phyloP scores from a whole-genome alignment of 1,140 invertebrate genomes.

The Galleria mellonella region DNA sequence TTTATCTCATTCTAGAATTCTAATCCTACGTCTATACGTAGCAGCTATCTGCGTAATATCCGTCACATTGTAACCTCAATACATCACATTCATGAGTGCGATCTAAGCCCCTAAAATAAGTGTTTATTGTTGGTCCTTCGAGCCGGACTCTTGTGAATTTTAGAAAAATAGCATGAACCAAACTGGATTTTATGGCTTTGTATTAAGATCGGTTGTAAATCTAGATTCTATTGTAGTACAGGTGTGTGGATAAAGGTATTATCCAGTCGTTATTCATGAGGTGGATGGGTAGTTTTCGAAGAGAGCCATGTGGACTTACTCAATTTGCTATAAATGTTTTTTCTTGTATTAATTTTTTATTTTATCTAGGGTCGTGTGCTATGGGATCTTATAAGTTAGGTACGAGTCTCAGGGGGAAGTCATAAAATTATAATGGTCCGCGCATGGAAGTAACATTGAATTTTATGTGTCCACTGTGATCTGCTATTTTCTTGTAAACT shows the following conservation, averaged over 20 bases:
- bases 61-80: conserved; percentile 45
- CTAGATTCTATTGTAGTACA: conserved; percentile 22
- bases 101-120: conserved; percentile 56
- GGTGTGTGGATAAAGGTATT: conserved; percentile 47
- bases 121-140: conserved; percentile 63
- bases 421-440: too few relatives aligned
- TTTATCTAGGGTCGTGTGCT: not conserved
- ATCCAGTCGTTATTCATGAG: conserved; percentile 46
- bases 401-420: not conserved
- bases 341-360: conserved; percentile 1
- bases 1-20: conserved; percentile 26
- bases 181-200: conserved; percentile 42
- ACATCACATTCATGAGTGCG: conserved; percentile 50
- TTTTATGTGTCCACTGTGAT: too few relatives aligned
- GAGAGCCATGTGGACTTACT: conserved; percentile 39
- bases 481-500: too few relatives aligned
- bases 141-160: conserved; percentile 39
- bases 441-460: too few relatives aligned
- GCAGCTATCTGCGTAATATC: conserved; percentile 24
- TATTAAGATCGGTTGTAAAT: conserved; percentile 27
- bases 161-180: conserved; percentile 11
- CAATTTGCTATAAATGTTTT: conserved; percentile 16
- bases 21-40: conserved; percentile 21
- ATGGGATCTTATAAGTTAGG: not conserved
- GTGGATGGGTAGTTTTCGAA: conserved; percentile 28